Evolutionary conservation across 2,113 vertebrate species (phyloP).

Genomic region (Labrus mixtus): DNA sequence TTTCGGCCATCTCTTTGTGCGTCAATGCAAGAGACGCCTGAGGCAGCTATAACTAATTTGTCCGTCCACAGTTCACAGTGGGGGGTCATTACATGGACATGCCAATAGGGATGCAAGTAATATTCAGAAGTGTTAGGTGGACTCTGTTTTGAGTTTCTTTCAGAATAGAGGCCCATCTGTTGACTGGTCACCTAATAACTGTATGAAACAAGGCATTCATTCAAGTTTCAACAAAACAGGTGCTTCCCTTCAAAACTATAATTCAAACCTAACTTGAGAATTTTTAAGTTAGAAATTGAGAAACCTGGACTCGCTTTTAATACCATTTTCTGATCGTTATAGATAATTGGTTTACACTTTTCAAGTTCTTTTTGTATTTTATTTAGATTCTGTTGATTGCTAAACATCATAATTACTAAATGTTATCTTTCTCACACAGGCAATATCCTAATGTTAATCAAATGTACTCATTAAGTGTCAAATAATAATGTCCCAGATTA

Average conservation of each 20-base stretch:
- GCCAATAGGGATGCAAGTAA: slow-evolving; percentile 51
- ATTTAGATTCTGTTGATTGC: slow-evolving; percentile 6
- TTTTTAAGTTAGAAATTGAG: slow-evolving; percentile 23
- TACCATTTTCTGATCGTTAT: neutral
- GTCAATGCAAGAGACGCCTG: slow-evolving; percentile 15
- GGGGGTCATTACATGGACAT: slow-evolving; percentile 1
- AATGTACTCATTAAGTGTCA: slow-evolving; percentile 35
- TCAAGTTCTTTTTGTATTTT: slow-evolving; percentile 16
- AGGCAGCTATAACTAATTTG: slow-evolving; percentile 62
- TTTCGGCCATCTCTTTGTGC: slow-evolving; percentile 24
- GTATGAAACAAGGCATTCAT: neutral
- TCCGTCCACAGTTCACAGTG: slow-evolving; percentile 37
- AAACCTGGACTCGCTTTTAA: neutral
- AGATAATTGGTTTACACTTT: slow-evolving; percentile 4
- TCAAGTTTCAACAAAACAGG: neutral
- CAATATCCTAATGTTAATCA: neutral
- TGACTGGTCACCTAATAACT: slow-evolving; percentile 7
- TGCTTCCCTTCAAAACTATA: slow-evolving; percentile 1
- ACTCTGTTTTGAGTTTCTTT: neutral
- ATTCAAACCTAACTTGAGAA: neutral
- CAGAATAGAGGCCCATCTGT: neutral
- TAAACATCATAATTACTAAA: slow-evolving; percentile 8
- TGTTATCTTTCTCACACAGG: slow-evolving; percentile 42
- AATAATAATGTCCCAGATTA: slow-evolving; percentile 13
- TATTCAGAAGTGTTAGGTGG: neutral